Conservation (phyloP, 2,797 vertebrate genomes). For the Myotis pilosus region DNA sequence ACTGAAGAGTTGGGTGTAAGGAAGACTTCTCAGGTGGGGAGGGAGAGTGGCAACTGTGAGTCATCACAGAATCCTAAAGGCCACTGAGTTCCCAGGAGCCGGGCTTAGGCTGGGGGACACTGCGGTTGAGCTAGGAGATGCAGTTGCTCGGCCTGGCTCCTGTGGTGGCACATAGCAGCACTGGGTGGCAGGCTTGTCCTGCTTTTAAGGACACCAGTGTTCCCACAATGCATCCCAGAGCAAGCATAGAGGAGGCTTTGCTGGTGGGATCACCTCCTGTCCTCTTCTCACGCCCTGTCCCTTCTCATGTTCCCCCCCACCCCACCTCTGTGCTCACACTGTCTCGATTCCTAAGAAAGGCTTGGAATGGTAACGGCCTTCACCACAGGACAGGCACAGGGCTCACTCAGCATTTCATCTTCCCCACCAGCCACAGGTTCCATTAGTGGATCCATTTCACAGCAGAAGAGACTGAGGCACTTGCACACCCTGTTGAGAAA, state of each 20-base stretch:
- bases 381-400: neutral
- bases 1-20: neutral
- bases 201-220: neutral
- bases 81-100: neutral
- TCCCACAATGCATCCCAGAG: neutral
- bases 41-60: neutral
- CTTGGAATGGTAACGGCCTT: neutral
- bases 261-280: neutral
- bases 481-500: neutral
- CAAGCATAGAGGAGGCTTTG: neutral
- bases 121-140: neutral
- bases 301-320: neutral
- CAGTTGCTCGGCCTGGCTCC: neutral
- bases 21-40: neutral
- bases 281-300: neutral
- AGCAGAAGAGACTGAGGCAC: neutral
- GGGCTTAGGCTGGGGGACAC: neutral
- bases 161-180: constrained; percentile 23
- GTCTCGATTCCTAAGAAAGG: neutral
- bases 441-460: neutral
- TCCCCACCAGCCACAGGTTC: neutral
- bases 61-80: neutral
- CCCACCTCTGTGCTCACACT: neutral
- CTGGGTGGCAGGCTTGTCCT: constrained; percentile 74
- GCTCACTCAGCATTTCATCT: neutral